Percentiles rank a stretch among this genome's conserved stretches.
phyloP scores from a whole-genome alignment of 2,888 invertebrate species.

The Rhagonycha fulva region DNA sequence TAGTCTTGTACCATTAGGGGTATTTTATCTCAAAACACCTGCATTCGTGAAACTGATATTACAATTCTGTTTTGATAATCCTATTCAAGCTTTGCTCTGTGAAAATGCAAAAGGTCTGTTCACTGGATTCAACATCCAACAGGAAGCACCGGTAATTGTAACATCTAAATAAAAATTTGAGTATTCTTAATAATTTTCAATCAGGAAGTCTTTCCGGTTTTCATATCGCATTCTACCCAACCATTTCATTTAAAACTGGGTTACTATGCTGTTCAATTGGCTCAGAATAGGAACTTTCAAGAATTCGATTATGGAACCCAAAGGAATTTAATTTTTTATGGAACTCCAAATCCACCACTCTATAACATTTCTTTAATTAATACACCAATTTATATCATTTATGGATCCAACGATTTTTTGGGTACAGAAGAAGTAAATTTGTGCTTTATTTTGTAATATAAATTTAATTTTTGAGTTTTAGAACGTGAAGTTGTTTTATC shows the following conservation, averaged over 20 bases:
- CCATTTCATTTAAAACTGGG: no score
- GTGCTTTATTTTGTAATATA: neutral
- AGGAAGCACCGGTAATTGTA: neutral
- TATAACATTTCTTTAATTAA: constrained; percentile 64
- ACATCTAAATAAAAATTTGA: neutral
- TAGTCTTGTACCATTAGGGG: neutral
- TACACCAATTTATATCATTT: constrained; percentile 64
- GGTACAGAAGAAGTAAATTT: constrained; percentile 59
- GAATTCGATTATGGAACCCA: constrained; percentile 61
- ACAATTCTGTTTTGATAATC: neutral
- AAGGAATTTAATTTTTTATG: constrained; percentile 57
- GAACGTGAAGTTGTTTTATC: constrained; percentile 50
- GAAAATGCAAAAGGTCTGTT: neutral
- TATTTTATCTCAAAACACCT: neutral
- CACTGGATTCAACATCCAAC: neutral
- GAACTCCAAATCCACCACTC: constrained; percentile 58
- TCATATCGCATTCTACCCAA: no score
- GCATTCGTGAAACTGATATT: neutral
- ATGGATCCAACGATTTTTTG: constrained; percentile 66
- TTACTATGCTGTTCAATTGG: neutral
- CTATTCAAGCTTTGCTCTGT: neutral
- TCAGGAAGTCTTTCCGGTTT: no score
- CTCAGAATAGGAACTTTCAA: constrained; percentile 56
- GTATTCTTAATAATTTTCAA: no score
- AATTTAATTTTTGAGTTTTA: constrained; percentile 37